Conservation (phyloP, 2,797 vertebrate genomes). For the Benthosema pterotum region DNA sequence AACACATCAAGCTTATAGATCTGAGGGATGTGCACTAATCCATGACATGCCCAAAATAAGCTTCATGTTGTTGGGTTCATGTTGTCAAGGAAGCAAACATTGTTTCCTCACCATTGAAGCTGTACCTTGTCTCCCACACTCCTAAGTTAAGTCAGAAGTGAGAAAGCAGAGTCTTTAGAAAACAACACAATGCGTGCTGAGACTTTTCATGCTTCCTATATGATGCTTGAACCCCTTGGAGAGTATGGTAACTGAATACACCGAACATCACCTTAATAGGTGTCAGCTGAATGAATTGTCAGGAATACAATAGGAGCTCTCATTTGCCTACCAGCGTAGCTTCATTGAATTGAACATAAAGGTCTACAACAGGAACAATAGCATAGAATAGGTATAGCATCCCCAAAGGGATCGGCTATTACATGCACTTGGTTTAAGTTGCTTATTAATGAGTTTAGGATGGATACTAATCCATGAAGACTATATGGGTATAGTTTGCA, state of each 20-base stretch:
- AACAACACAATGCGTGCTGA: slow-evolving; percentile 22
- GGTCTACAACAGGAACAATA: slow-evolving; percentile 3
- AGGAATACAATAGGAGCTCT: slow-evolving; percentile 47
- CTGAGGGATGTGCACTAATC: too few species aligned
- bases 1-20: too few species aligned
- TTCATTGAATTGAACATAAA: slow-evolving; percentile 14
- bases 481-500: too few species aligned
- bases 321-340: slow-evolving; percentile 20
- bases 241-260: slow-evolving; percentile 52
- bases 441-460: too few species aligned
- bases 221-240: slow-evolving; percentile 26
- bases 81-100: neutral
- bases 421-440: too few species aligned
- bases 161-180: slow-evolving; percentile 25
- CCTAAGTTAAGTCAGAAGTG: neutral
- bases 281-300: slow-evolving; percentile 40
- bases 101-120: slow-evolving; percentile 10
- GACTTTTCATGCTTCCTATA: slow-evolving; percentile 24
- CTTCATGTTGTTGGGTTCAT: too few species aligned
- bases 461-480: too few species aligned
- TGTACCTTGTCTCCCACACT: slow-evolving; percentile 31
- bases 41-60: too few species aligned
- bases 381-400: neutral
- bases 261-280: slow-evolving; percentile 32
- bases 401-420: neutral